Evolutionary conservation across 2,888 invertebrate species (phyloP).

Genomic region (Crematogaster levior): DNA sequence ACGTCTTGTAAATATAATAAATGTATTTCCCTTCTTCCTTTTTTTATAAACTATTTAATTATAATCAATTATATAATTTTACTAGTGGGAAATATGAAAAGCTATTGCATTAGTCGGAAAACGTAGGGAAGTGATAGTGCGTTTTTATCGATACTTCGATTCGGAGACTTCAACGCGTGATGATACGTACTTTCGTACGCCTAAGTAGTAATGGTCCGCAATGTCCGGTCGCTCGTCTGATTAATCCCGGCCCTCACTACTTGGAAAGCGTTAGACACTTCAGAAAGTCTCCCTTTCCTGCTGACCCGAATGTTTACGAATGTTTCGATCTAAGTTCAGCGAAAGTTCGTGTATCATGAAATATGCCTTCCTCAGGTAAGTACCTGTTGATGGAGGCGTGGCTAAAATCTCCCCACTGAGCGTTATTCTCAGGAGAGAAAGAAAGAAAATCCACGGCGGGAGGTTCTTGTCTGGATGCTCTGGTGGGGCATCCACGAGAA

Average conservation of each 20-base stretch:
- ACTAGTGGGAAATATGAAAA: neutral
- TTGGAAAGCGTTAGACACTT: constrained; percentile 27
- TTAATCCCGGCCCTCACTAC: constrained; percentile 42
- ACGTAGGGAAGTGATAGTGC: neutral
- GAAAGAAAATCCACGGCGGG: constrained; percentile 51
- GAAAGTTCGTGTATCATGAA: constrained; percentile 17
- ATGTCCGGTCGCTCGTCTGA: constrained; percentile 28
- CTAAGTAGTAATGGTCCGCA: constrained; percentile 20
- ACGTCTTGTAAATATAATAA: neutral
- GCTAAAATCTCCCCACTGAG: constrained; percentile 45
- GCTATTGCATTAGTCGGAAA: neutral
- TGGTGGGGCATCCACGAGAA: constrained; percentile 52
- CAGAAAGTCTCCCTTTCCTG: constrained; percentile 1
- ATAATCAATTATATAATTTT: neutral
- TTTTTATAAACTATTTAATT: neutral
- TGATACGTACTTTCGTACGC: neutral
- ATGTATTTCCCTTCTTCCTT: neutral
- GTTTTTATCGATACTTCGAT: constrained; percentile 1
- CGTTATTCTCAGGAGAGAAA: constrained; percentile 18
- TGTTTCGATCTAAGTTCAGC: constrained; percentile 13
- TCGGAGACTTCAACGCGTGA: neutral
- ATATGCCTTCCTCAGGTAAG: constrained; percentile 18
- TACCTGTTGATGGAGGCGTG: constrained; percentile 59
- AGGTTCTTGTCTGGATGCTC: constrained; percentile 49
- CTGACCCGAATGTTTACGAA: neutral